These are phyloP conservation scores for Ictalurus furcatus DNA, from an alignment of 2,113 vertebrate species.

Conservation along the genomic window DNA sequence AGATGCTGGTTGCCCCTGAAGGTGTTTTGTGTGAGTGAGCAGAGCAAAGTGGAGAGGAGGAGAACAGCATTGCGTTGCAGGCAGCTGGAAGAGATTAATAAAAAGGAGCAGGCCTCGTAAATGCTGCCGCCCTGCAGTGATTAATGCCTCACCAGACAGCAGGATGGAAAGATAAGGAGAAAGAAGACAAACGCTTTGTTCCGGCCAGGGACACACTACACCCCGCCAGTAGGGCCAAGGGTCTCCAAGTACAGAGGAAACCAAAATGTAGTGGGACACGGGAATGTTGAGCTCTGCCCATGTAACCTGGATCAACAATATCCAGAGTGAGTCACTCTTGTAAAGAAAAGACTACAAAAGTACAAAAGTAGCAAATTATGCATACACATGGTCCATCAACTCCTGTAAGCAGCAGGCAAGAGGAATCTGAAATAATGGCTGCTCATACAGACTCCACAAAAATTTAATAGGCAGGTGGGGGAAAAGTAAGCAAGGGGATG, in stretches of 20 bases:
- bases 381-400: not conserved
- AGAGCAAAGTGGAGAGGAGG: constrained; percentile 23
- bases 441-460: constrained; percentile 15
- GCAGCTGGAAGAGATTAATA: constrained; percentile 64
- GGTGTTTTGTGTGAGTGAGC: constrained; percentile 53
- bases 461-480: constrained; percentile 31
- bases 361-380: constrained; percentile 8
- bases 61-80: constrained; percentile 19
- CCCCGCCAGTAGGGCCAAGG: constrained; percentile 42
- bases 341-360: constrained; percentile 13
- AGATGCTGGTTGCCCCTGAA: constrained; percentile 47
- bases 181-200: constrained; percentile 48
- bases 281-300: not conserved
- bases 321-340: constrained; percentile 7
- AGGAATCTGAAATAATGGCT: constrained; percentile 34
- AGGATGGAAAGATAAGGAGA: constrained; percentile 55
- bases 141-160: constrained; percentile 49
- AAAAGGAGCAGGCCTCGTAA: constrained; percentile 44
- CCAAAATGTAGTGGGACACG: constrained; percentile 4
- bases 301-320: not conserved
- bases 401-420: constrained; percentile 13
- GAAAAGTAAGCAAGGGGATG: not conserved
- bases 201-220: constrained; percentile 34
- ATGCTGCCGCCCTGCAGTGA: constrained; percentile 49
- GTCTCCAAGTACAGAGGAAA: constrained; percentile 38